Conservation (phyloP, 1,140 invertebrate genomes). For the Ceratoteleas bidentatus region DNA sequence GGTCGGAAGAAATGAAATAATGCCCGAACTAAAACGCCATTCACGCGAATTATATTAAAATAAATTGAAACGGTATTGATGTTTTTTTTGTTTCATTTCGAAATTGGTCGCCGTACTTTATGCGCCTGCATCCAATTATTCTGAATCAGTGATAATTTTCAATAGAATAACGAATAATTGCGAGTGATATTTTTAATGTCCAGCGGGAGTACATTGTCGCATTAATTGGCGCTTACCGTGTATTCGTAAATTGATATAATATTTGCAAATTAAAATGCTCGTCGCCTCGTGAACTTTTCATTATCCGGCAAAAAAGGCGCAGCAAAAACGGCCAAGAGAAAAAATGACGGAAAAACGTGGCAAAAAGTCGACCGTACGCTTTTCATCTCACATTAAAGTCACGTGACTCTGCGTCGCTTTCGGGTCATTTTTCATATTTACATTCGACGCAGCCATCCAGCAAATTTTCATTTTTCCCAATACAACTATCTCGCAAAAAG, state of each 20-base stretch:
- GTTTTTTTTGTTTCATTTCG: slow-evolving; percentile 51
- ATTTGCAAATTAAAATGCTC: slow-evolving; percentile 46
- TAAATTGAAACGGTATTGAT: slow-evolving; percentile 61
- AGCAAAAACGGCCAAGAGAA: neutral
- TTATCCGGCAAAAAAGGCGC: neutral
- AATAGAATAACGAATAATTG: slow-evolving; percentile 63
- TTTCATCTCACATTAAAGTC: too few species aligned
- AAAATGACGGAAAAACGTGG: neutral
- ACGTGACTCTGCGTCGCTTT: too few species aligned
- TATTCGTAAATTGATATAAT: slow-evolving; percentile 52
- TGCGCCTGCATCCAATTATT: slow-evolving; percentile 61
- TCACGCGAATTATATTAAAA: slow-evolving; percentile 59
- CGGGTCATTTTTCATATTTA: too few species aligned
- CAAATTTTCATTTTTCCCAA: too few species aligned
- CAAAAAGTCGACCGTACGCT: too few species aligned
- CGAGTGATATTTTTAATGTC: slow-evolving; percentile 63
- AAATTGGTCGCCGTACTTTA: slow-evolving; percentile 52
- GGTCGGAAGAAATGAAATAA: slow-evolving; percentile 14
- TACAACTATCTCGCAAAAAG: too few species aligned
- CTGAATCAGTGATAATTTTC: slow-evolving; percentile 62
- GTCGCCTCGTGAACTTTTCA: slow-evolving; percentile 14
- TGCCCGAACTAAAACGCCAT: slow-evolving; percentile 28
- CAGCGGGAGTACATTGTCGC: slow-evolving; percentile 55
- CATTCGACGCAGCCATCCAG: too few species aligned
- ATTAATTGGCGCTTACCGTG: slow-evolving; percentile 56